These are phyloP conservation scores for Odontothrips loti DNA, from an alignment of 2,888 invertebrate genomes.

Conservation along the genomic window DNA sequence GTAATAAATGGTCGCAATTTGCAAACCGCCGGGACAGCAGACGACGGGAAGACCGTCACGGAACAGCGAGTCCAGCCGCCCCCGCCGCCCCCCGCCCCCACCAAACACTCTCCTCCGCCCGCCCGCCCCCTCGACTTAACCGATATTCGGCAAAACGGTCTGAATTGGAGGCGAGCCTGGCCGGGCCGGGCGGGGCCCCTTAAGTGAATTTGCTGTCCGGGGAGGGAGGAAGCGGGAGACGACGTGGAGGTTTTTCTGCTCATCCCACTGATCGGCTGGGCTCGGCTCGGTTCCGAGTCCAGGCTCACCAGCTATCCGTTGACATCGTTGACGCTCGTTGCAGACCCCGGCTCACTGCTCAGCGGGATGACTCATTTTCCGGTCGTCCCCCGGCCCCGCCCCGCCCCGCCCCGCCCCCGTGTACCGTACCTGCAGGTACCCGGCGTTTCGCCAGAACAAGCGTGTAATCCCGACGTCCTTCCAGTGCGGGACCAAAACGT, in stretches of 20 bases:
- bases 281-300: too few species aligned
- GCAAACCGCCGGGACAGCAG: background rate
- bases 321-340: too few species aligned
- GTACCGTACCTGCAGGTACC: too few species aligned
- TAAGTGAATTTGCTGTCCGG: background rate
- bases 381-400: background rate
- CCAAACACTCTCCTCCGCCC: background rate
- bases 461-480: background rate
- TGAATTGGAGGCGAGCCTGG: background rate
- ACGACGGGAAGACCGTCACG: slow-evolving; percentile 4
- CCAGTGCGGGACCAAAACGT: background rate
- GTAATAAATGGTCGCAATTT: slow-evolving; percentile 21
- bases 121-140: background rate
- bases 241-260: too few species aligned
- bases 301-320: too few species aligned
- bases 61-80: slow-evolving; percentile 4
- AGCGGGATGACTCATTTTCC: background rate
- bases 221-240: background rate
- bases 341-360: background rate
- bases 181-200: background rate
- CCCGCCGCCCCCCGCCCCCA: background rate
- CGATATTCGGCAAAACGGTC: too few species aligned
- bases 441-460: too few species aligned
- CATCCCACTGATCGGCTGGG: too few species aligned
- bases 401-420: background rate